A percentile compares a stretch with the other conserved stretches of the same genome.
Conservation (phyloP, 2,888 invertebrate species). For the Cryptocephalus moraei region DNA sequence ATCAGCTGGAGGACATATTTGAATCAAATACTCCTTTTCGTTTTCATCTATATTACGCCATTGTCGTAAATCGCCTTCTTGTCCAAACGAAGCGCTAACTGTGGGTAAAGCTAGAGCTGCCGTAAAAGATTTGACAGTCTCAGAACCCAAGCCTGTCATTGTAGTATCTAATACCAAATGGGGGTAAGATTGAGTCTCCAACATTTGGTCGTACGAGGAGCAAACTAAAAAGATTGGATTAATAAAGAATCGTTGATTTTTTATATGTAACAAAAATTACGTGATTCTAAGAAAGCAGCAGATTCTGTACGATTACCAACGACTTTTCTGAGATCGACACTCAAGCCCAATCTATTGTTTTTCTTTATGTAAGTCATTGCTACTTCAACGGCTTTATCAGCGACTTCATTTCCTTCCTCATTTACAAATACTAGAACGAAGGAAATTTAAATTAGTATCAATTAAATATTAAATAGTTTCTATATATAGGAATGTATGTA, state of each 20-base stretch:
- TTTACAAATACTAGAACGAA: constrained; percentile 55
- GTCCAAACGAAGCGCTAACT: constrained; percentile 76
- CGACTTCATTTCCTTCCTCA: constrained; percentile 62
- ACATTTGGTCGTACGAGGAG: constrained; percentile 56
- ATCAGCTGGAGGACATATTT: constrained; percentile 78
- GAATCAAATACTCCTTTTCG: constrained; percentile 67
- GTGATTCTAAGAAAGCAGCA: constrained; percentile 55
- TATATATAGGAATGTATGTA: background rate
- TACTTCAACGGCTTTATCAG: constrained; percentile 60
- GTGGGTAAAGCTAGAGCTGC: constrained; percentile 73
- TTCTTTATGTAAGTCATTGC: constrained; percentile 60
- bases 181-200: constrained; percentile 55
- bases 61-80: constrained; percentile 69
- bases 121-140: constrained; percentile 76
- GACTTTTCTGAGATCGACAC: constrained; percentile 50
- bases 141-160: constrained; percentile 68
- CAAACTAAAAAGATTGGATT: constrained; percentile 51
- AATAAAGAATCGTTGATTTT: background rate
- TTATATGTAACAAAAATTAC: constrained; percentile 37
- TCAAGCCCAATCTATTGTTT: constrained; percentile 56
- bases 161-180: constrained; percentile 77
- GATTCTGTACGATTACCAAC: constrained; percentile 65
- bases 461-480: constrained; percentile 1
- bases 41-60: constrained; percentile 66
- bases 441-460: too few relatives aligned